Conservation (phyloP, 2,797 vertebrate species). For the Periparus ater region DNA sequence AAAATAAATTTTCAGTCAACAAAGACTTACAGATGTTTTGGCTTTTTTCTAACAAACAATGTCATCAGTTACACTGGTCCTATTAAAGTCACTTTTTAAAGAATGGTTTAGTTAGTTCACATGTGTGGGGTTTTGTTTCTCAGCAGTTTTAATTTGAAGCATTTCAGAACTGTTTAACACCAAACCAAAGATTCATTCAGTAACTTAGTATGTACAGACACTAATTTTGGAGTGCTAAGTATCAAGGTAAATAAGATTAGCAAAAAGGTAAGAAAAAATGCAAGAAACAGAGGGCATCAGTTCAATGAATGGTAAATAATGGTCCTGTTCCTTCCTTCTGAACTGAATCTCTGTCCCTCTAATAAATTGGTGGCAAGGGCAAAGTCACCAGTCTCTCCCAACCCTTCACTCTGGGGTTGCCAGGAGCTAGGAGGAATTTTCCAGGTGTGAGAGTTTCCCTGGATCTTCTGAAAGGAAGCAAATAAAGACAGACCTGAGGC, state of each 20-base stretch:
- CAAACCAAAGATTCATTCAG: not conserved
- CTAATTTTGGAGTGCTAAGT: not conserved
- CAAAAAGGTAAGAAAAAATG: not conserved
- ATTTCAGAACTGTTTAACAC: not conserved
- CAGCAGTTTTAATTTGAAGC: not conserved
- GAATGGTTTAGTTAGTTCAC: not conserved
- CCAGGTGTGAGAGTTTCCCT: not conserved
- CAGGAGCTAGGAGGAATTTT: slow-evolving; percentile 19
- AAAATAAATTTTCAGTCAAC: not conserved
- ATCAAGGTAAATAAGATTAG: not conserved
- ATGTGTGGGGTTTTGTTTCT: not conserved
- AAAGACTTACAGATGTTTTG: not conserved
- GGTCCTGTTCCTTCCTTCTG: not conserved
- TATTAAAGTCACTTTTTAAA: not conserved
- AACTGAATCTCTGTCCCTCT: not conserved
- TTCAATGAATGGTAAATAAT: not conserved
- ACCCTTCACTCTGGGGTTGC: not conserved
- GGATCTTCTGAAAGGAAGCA: not conserved
- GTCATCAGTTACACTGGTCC: not conserved
- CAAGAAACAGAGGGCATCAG: not conserved
- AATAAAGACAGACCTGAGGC: slow-evolving; percentile 10
- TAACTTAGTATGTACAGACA: not conserved
- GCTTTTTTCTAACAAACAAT: not conserved
- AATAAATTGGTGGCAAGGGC: not conserved
- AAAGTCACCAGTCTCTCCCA: not conserved